These are phyloP conservation scores for Catalaphyllia jardinei DNA, from an alignment of 64 coral and sea anemone species.

Conservation along the genomic window DNA sequence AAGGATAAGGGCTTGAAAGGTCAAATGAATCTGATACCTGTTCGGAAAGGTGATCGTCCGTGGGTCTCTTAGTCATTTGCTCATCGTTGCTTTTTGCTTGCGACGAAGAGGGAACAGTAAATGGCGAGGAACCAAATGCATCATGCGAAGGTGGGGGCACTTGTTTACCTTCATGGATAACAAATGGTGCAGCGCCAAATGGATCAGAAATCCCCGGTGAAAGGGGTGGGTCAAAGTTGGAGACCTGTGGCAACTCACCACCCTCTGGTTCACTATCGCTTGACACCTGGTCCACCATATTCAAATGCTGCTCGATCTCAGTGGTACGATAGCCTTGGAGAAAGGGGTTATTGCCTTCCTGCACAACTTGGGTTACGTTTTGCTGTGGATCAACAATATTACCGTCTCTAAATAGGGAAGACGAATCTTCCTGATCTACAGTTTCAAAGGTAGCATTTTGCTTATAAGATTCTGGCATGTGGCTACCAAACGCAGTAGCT, in stretches of 20 bases:
- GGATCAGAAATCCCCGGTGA: conserved; percentile 56
- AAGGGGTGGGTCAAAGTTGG: conserved; percentile 14
- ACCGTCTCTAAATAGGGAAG: not conserved
- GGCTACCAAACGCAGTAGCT: conserved; percentile 26
- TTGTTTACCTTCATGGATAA: conserved; percentile 22
- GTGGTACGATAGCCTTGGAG: conserved; percentile 13
- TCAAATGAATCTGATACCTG: not conserved
- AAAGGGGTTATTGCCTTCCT: conserved; percentile 29
- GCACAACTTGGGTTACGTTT: not conserved
- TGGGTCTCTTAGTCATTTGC: not conserved
- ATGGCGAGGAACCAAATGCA: conserved; percentile 50
- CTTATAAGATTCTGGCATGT: not conserved
- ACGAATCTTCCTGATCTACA: not conserved
- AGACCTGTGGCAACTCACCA: not conserved
- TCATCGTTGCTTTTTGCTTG: conserved; percentile 6
- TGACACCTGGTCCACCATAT: conserved; percentile 7
- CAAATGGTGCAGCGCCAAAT: conserved; percentile 55
- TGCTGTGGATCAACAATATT: not conserved
- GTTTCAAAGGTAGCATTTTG: not conserved
- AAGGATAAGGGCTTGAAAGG: not conserved
- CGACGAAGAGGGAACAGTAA: not conserved
- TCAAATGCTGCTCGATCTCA: conserved; percentile 5
- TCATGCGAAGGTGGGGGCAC: conserved; percentile 21
- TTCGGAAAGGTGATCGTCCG: not conserved
- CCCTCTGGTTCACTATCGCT: conserved; percentile 30